A percentile compares a stretch with the other conserved stretches of the same genome.
Conservation (phyloP, 1,140 invertebrate species). For the Drosophila parabipectinata region DNA sequence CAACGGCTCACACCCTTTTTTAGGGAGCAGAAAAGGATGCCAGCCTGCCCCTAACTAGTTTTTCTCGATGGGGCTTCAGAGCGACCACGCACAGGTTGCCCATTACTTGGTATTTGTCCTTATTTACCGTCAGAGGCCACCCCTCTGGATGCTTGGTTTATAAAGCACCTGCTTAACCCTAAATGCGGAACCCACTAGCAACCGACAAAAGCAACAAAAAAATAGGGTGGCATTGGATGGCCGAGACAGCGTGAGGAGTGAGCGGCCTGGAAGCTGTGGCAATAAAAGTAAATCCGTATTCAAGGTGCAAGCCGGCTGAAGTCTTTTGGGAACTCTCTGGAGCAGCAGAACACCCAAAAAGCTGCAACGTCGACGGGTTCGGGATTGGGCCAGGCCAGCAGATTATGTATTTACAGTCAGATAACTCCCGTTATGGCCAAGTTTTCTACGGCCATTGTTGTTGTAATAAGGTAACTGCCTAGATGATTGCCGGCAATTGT, state of each 20-base stretch:
- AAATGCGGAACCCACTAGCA: slow-evolving; percentile 54
- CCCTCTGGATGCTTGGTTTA: slow-evolving; percentile 62
- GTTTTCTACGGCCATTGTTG: slow-evolving; percentile 47
- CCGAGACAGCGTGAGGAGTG: slow-evolving; percentile 2
- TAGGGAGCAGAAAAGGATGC: slow-evolving; percentile 13
- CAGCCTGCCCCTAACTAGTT: slow-evolving; percentile 15
- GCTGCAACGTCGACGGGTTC: slow-evolving; percentile 45
- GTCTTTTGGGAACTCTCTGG: slow-evolving; percentile 51
- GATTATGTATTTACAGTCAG: slow-evolving; percentile 81
- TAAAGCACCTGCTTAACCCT: slow-evolving; percentile 82
- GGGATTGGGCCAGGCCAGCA: slow-evolving; percentile 35
- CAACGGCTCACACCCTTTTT: neutral
- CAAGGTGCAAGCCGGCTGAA: slow-evolving; percentile 56
- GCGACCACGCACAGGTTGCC: slow-evolving; percentile 51
- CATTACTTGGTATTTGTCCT: slow-evolving; percentile 62
- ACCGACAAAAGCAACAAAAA: slow-evolving; percentile 2
- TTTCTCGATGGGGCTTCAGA: slow-evolving; percentile 26
- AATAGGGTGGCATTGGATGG: slow-evolving; percentile 3
- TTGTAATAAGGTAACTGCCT: slow-evolving; percentile 78
- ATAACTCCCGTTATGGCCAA: slow-evolving; percentile 78
- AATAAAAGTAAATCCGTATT: slow-evolving; percentile 81
- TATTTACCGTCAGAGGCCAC: slow-evolving; percentile 63
- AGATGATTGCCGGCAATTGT: slow-evolving; percentile 79
- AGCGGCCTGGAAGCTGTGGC: slow-evolving; percentile 39
- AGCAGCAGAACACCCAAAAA: slow-evolving; percentile 28